These are phyloP conservation scores for Cheiracanthium punctorium DNA, from an alignment of 2,888 invertebrate genomes.

Conservation along the genomic window DNA sequence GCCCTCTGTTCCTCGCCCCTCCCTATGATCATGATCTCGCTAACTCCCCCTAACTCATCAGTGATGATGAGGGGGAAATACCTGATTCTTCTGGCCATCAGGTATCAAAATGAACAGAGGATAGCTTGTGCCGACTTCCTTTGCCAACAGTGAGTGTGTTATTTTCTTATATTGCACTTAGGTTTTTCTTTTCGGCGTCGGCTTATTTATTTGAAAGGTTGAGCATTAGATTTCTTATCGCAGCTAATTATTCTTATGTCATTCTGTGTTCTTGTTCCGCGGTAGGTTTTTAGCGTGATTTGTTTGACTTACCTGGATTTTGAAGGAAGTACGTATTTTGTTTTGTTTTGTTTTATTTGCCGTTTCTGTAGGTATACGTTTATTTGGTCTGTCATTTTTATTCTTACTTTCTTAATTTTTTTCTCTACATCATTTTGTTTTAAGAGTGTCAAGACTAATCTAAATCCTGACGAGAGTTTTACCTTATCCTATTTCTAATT, in stretches of 20 bases:
- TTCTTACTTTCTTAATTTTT: too few relatives aligned
- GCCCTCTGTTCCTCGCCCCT: slow-evolving; percentile 19
- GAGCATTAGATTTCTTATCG: neutral
- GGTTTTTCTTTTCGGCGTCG: neutral
- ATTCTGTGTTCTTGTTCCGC: neutral
- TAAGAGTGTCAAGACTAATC: too few relatives aligned
- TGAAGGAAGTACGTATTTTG: too few relatives aligned
- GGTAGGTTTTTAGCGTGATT: neutral
- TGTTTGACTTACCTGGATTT: too few relatives aligned
- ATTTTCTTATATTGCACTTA: neutral
- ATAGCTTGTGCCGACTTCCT: neutral
- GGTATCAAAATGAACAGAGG: slow-evolving; percentile 10
- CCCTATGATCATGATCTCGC: slow-evolving; percentile 48
- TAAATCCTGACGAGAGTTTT: too few relatives aligned
- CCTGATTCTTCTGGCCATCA: slow-evolving; percentile 5
- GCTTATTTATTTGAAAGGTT: slow-evolving; percentile 55
- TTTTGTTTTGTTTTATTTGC: too few relatives aligned
- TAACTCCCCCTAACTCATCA: slow-evolving; percentile 42
- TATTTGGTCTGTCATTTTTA: too few relatives aligned
- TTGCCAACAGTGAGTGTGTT: neutral
- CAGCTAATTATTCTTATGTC: neutral
- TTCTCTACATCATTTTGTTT: too few relatives aligned
- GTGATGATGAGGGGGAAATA: slow-evolving; percentile 10
- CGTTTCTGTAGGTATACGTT: too few relatives aligned
- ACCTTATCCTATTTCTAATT: too few relatives aligned